Conservation (phyloP, 2,888 invertebrate genomes). For the Hirtodrosophila duncani region DNA sequence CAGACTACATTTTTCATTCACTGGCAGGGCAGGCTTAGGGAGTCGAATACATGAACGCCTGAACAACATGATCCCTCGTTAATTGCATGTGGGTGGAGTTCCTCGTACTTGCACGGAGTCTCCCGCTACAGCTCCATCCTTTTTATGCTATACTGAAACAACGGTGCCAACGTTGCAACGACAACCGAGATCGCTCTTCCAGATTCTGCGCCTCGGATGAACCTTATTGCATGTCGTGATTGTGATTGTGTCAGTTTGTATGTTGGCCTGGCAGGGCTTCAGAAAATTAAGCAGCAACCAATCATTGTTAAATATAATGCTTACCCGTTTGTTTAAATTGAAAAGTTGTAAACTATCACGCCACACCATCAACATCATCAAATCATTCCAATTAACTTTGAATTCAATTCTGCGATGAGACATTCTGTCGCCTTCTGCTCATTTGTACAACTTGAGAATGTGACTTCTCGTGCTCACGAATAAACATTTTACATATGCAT, state of each 20-base stretch:
- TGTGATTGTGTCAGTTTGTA: conserved; percentile 71
- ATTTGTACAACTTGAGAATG: not conserved
- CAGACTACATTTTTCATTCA: too few species aligned
- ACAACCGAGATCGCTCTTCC: conserved; percentile 51
- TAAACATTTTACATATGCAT: too few species aligned
- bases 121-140: conserved; percentile 27
- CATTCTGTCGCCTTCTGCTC: conserved; percentile 2
- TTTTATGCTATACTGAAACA: conserved; percentile 21
- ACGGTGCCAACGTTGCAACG: conserved; percentile 39
- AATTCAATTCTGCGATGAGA: conserved; percentile 70
- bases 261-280: conserved; percentile 58
- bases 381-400: conserved; percentile 78
- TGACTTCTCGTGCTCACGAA: too few species aligned
- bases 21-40: too few species aligned
- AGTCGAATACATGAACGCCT: conserved; percentile 63
- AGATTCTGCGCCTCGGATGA: conserved; percentile 60
- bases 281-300: conserved; percentile 76
- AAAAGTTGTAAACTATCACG: conserved; percentile 67
- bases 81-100: conserved; percentile 71
- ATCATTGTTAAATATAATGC: conserved; percentile 69
- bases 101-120: conserved; percentile 18
- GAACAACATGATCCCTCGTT: conserved; percentile 74
- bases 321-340: conserved; percentile 62
- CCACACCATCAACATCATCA: conserved; percentile 58
- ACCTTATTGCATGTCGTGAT: conserved; percentile 72